Conservation (phyloP, 2,113 vertebrate species). For the Callospermophilus lateralis region DNA sequence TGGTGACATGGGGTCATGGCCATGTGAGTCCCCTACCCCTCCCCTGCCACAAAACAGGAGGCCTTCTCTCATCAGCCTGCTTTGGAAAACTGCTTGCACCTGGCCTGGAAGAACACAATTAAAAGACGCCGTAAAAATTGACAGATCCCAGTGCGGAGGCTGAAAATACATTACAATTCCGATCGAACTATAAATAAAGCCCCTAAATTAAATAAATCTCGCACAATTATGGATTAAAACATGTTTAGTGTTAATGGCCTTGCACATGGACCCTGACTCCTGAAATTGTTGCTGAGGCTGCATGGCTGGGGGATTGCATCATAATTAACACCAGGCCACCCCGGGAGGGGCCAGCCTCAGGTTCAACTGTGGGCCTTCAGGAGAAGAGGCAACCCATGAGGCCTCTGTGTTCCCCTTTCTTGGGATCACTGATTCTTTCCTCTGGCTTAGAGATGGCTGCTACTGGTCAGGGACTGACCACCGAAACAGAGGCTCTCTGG, state of each 20-base stretch:
- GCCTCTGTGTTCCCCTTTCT: neutral
- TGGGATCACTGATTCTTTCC: neutral
- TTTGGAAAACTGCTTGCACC: slow-evolving; percentile 86
- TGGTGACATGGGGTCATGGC: neutral
- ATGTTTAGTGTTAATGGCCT: slow-evolving; percentile 89
- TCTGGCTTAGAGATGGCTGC: neutral
- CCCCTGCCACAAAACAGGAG: slow-evolving; percentile 54
- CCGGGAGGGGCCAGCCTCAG: neutral
- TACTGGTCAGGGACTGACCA: neutral
- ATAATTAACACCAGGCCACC: slow-evolving; percentile 76
- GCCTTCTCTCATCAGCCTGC: slow-evolving; percentile 68
- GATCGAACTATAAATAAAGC: slow-evolving; percentile 90
- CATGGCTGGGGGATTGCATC: slow-evolving; percentile 52
- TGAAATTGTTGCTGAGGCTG: slow-evolving; percentile 80
- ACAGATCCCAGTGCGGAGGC: slow-evolving; percentile 83
- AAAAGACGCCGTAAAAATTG: slow-evolving; percentile 91
- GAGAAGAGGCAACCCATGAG: rapidly evolving
- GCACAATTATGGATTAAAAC: slow-evolving; percentile 91
- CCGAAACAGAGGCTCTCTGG: neutral
- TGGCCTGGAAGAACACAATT: slow-evolving; percentile 88
- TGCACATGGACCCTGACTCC: slow-evolving; percentile 80
- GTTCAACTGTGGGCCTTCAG: slow-evolving; percentile 49
- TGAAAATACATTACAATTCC: slow-evolving; percentile 90
- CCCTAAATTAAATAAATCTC: slow-evolving; percentile 91
- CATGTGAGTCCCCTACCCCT: neutral